Evolutionary conservation across 1,140 invertebrate genomes (phyloP).

Genomic region (Leptopilina boulardi): DNA sequence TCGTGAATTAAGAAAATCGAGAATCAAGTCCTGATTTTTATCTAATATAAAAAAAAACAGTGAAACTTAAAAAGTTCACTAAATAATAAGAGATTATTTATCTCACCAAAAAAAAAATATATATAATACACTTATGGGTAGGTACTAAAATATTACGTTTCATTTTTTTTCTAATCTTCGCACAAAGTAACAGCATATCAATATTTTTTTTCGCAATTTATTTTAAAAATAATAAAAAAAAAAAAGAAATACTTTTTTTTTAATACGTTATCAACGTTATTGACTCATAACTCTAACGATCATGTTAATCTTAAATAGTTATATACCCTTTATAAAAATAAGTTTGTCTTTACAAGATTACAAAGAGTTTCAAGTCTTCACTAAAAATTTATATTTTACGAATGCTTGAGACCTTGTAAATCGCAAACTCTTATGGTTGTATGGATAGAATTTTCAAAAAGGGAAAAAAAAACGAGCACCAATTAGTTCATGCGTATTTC

Average conservation of each 20-base stretch:
- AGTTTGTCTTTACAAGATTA: conserved; percentile 13
- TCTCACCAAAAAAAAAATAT: neutral
- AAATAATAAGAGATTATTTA: conserved; percentile 5
- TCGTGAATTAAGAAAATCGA: neutral
- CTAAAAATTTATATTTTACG: conserved; percentile 37
- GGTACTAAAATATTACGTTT: neutral
- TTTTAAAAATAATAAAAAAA: too few relatives aligned
- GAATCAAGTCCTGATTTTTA: conserved; percentile 8
- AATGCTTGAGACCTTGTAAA: conserved; percentile 55
- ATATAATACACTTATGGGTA: neutral
- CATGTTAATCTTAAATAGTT: too few relatives aligned
- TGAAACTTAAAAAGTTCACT: conserved; percentile 20
- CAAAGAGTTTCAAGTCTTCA: conserved; percentile 43
- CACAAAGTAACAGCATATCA: neutral
- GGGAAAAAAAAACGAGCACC: conserved; percentile 20
- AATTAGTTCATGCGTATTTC: conserved; percentile 36
- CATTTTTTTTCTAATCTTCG: neutral
- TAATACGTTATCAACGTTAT: too few relatives aligned
- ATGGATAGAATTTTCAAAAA: conserved; percentile 60
- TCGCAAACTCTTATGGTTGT: conserved; percentile 73
- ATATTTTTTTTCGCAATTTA: conserved; percentile 21
- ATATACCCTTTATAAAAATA: conserved; percentile 42
- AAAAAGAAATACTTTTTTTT: too few relatives aligned
- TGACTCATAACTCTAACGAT: too few relatives aligned
- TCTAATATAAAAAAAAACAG: neutral